Conservation (phyloP, 35 echinoderm and acorn worm species). For the Lytechinus variegatus region DNA sequence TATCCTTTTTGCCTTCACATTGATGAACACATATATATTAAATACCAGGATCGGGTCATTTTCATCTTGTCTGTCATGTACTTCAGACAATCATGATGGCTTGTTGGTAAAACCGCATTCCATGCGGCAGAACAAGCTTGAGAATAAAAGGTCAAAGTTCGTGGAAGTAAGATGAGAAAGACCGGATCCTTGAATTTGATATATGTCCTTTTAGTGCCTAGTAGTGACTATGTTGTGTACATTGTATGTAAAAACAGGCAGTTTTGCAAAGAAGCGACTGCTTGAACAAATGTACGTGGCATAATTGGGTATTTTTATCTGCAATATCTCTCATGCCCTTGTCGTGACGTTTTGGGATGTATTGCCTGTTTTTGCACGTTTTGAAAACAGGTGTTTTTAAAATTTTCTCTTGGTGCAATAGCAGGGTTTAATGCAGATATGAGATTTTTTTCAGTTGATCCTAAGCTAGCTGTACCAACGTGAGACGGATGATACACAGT, state of each 20-base stretch:
- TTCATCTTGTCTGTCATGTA: neutral
- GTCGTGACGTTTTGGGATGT: too few species aligned
- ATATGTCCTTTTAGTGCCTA: neutral
- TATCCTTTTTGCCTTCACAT: neutral
- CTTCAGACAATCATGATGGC: neutral
- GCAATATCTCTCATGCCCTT: neutral
- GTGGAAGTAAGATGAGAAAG: neutral
- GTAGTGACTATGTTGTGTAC: neutral
- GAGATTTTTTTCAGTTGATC: too few species aligned
- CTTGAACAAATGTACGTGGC: neutral
- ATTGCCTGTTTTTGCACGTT: too few species aligned
- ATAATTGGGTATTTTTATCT: neutral
- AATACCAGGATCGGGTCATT: neutral
- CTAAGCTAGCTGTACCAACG: neutral
- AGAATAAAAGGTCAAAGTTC: neutral
- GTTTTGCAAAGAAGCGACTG: neutral
- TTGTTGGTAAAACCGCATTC: neutral
- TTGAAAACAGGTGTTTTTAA: too few species aligned
- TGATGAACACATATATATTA: neutral
- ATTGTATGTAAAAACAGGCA: neutral
- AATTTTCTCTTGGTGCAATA: too few species aligned
- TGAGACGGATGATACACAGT: neutral
- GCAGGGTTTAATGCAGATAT: too few species aligned
- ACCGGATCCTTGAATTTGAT: neutral
- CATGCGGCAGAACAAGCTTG: neutral